A percentile compares a stretch with the other conserved stretches of the same genome.
phyloP scores from a whole-genome alignment of 2,113 vertebrate genomes.

The Lycocorax pyrrhopterus region DNA sequence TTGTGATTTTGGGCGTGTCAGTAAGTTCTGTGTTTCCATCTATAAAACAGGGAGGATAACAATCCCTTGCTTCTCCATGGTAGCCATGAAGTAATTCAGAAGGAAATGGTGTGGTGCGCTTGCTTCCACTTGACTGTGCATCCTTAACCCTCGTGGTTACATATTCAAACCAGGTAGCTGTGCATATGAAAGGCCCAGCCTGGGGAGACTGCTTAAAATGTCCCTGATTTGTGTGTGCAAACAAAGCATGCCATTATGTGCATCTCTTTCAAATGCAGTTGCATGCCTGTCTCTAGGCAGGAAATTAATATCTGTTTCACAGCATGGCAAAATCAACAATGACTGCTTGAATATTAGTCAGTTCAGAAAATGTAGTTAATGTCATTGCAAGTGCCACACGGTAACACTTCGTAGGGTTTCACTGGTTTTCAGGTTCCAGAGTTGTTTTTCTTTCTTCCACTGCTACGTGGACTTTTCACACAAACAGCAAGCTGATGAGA shows the following conservation, averaged over 20 bases:
- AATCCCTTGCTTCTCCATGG: background rate
- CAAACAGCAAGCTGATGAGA: background rate
- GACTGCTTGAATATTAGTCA: background rate
- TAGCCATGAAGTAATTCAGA: background rate
- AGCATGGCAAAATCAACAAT: background rate
- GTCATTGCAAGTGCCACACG: background rate
- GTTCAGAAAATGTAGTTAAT: background rate
- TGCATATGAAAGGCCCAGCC: background rate
- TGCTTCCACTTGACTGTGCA: background rate
- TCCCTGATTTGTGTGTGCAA: background rate
- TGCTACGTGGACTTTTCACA: background rate
- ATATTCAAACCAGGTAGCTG: background rate
- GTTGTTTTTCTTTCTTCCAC: background rate
- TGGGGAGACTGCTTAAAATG: background rate
- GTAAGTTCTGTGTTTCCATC: background rate
- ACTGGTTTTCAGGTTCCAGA: background rate
- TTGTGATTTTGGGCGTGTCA: background rate
- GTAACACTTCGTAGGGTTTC: background rate
- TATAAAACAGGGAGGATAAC: background rate
- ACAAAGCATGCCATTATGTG: background rate
- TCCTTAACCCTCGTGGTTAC: background rate
- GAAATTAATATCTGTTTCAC: background rate
- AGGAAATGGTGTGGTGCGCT: background rate
- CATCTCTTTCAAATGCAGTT: background rate
- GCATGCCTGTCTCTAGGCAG: background rate